Evolutionary conservation across 2,797 vertebrate genomes (phyloP).

Genomic region (Trachops cirrhosus): DNA sequence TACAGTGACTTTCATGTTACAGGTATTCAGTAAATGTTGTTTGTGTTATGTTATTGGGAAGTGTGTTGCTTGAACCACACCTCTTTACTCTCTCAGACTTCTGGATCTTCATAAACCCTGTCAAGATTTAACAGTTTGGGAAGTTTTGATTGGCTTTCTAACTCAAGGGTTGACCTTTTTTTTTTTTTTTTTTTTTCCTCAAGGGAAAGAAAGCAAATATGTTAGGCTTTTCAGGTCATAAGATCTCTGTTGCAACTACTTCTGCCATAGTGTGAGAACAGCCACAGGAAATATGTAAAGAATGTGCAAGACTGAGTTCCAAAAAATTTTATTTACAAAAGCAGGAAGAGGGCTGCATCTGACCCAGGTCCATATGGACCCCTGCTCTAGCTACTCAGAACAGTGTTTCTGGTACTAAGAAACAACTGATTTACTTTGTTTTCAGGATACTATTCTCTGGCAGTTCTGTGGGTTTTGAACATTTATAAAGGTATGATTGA

Average conservation of each 20-base stretch:
- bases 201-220: neutral
- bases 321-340: neutral
- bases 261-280: neutral
- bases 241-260: neutral
- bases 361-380: neutral
- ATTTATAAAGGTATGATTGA: neutral
- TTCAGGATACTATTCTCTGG: neutral
- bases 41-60: neutral
- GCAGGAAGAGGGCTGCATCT: neutral
- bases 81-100: neutral
- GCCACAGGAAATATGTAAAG: conserved; percentile 21
- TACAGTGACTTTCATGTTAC: neutral
- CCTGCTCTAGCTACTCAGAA: neutral
- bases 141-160: neutral
- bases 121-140: neutral
- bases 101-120: neutral
- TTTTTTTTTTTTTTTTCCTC: neutral
- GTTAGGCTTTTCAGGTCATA: neutral
- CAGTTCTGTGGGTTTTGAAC: neutral
- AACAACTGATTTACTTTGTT: neutral
- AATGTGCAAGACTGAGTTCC: neutral
- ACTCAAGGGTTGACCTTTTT: neutral
- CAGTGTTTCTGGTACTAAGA: neutral
- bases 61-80: neutral
- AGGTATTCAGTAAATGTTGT: neutral